A percentile compares a stretch with the other conserved stretches of the same genome.
Conservation (phyloP, 2,113 vertebrate species). For the Epinephelus fuscoguttatus region DNA sequence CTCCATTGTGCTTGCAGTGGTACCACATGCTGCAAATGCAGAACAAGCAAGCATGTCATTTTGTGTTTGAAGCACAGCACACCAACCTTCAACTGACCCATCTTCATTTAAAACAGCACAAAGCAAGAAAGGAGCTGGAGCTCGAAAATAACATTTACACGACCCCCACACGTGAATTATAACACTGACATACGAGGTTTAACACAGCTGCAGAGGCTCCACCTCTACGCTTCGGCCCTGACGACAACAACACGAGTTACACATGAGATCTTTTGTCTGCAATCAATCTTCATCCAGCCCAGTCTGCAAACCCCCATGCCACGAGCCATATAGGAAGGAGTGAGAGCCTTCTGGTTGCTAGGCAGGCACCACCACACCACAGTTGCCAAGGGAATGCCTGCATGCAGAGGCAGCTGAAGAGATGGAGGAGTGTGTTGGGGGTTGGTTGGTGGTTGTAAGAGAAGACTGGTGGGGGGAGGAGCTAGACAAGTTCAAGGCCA, state of each 20-base stretch:
- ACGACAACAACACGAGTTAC: conserved; percentile 26
- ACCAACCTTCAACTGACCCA: background rate
- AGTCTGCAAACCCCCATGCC: conserved; percentile 54
- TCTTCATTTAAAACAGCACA: background rate
- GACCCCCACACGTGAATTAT: background rate
- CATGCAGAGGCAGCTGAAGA: conserved; percentile 75
- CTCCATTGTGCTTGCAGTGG: conserved; percentile 49
- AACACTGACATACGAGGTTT: background rate
- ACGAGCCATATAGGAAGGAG: conserved; percentile 51
- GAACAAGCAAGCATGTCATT: background rate
- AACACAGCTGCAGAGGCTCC: background rate
- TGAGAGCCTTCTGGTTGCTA: conserved; percentile 77
- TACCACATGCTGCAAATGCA: conserved; percentile 38
- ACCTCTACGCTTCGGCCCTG: background rate
- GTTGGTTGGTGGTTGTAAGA: conserved; percentile 74
- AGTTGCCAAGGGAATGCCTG: conserved; percentile 81
- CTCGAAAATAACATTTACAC: background rate
- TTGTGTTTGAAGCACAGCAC: background rate
- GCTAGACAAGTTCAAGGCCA: conserved; percentile 81
- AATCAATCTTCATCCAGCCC: conserved; percentile 40
- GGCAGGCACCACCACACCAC: conserved; percentile 76
- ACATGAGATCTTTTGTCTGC: conserved; percentile 61
- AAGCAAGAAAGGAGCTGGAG: background rate
- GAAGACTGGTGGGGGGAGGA: conserved; percentile 66
- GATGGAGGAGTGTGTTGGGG: conserved; percentile 69